phyloP scores from a whole-genome alignment of 2,888 invertebrate genomes.

The Pristionchus exspectatus region DNA sequence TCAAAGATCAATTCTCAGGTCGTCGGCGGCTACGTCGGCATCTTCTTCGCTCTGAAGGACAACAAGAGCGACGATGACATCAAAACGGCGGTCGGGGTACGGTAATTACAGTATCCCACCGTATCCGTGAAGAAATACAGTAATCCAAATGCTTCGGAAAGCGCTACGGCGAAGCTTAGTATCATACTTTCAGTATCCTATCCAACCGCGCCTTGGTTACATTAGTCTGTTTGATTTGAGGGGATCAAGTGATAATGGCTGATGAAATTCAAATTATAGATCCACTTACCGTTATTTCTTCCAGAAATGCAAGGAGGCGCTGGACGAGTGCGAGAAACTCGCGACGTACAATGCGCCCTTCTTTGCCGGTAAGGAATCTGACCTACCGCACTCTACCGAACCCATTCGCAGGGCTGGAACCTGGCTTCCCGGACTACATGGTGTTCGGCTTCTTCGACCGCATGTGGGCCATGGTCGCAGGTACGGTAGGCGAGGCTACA shows the following conservation, averaged over 20 bases:
- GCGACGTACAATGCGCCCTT: conserved; percentile 30
- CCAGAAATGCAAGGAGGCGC: not conserved
- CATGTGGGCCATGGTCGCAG: not conserved
- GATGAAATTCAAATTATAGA: no score
- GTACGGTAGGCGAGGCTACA: not conserved
- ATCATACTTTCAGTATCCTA: no score
- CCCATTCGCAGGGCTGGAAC: not conserved
- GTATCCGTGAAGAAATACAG: no score
- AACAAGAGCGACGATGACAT: conserved; percentile 9
- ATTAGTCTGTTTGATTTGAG: no score
- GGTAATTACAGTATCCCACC: not conserved
- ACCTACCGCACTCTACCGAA: not conserved
- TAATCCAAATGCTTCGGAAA: no score
- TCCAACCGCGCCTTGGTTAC: no score
- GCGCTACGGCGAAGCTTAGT: no score
- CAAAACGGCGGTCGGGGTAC: not conserved
- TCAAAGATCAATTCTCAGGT: not conserved
- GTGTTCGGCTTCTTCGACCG: conserved; percentile 45
- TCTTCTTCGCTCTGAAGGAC: conserved; percentile 26
- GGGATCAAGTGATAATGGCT: no score
- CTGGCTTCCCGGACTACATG: conserved; percentile 54
- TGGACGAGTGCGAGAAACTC: conserved; percentile 35
- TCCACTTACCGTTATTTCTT: not conserved
- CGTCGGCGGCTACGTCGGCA: not conserved
- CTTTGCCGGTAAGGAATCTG: conserved; percentile 41